Evolutionary conservation across 2,888 invertebrate species (phyloP).

Genomic region (Gibbula magus): DNA sequence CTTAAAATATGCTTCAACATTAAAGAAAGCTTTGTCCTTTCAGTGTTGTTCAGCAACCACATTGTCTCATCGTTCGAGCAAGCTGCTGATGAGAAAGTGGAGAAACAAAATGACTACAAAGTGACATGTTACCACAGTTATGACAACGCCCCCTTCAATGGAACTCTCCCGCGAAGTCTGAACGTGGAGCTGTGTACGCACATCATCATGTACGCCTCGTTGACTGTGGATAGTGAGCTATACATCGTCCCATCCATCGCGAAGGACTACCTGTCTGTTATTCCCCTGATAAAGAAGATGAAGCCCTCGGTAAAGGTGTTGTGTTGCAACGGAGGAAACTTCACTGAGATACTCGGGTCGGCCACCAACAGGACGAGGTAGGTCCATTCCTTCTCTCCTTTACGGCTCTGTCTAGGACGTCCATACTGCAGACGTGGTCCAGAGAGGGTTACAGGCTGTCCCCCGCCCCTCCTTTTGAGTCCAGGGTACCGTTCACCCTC

Average conservation of each 20-base stretch:
- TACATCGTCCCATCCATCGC: slow-evolving; percentile 38
- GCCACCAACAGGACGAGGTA: slow-evolving; percentile 42
- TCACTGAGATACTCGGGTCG: slow-evolving; percentile 35
- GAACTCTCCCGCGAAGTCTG: slow-evolving; percentile 44
- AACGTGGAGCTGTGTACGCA: slow-evolving; percentile 50
- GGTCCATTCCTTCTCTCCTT: background rate
- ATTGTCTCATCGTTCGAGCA: too few relatives aligned
- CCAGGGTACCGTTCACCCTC: too few relatives aligned
- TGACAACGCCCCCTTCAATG: slow-evolving; percentile 30
- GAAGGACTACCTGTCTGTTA: slow-evolving; percentile 21
- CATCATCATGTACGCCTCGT: slow-evolving; percentile 36
- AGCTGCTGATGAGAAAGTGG: too few relatives aligned
- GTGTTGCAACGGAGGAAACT: slow-evolving; percentile 41
- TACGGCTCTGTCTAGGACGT: too few relatives aligned
- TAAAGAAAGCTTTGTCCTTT: too few relatives aligned
- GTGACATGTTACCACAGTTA: slow-evolving; percentile 26
- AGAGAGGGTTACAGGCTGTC: too few relatives aligned
- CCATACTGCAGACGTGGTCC: too few relatives aligned
- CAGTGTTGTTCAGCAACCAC: too few relatives aligned
- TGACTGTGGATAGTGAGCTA: background rate
- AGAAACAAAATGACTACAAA: too few relatives aligned
- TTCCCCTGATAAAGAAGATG: slow-evolving; percentile 39
- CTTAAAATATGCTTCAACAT: too few relatives aligned
- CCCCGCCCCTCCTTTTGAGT: too few relatives aligned
- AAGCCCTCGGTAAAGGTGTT: slow-evolving; percentile 46